Base-by-base conservation (phyloP, 2,888 invertebrate species). In the Achlya flavicornis region DNA sequence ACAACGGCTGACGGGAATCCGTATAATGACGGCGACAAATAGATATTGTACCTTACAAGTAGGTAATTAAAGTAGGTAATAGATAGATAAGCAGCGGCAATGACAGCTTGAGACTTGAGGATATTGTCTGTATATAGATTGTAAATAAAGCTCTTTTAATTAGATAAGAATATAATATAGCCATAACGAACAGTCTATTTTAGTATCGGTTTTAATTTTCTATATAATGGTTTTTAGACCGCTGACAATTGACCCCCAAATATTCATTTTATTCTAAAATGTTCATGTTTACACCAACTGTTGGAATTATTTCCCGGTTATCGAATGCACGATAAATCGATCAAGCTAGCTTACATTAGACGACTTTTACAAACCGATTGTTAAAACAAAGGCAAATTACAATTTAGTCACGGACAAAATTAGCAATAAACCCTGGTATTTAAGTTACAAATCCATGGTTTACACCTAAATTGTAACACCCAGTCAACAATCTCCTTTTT, bases 391-490 rank as follows among this genome's bases (percentile, higher is more conserved):
- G 53, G 53, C 19, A 53, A 53, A 19, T 53, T 53, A 19, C 14
- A 53, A 19, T 53, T 53, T 53, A 53, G 53, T 53, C 53, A 53
- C 53, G 53, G 53, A 53, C 53, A 19, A 53, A 53, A 19, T 53
- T 19, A 10, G 53, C 10, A 53, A 19, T 16, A 19, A 16, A 19
- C 53, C 4, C 19, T n/a, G 53, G 16, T 53, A 19, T 53, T 53
- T 53, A 53, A 19, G 8, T 19, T 10, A 19, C 53, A 19, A 53
- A 53, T 53, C 53, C 53, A 53, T 16, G 46, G 48, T 16, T 48
- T n/a, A 19, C 19, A 19, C 53, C 53, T 53, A 14, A 53, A 53
- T 53, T 53, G 53, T 53, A 19, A 53, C 53, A 53, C 8, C 10
- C 3, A 2, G 19, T 19, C 53, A 53, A 53, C 19, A 19, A 19